These are phyloP conservation scores for Gallinago undulata DNA, from an alignment of 2,113 vertebrate genomes.

Conservation along the genomic window DNA sequence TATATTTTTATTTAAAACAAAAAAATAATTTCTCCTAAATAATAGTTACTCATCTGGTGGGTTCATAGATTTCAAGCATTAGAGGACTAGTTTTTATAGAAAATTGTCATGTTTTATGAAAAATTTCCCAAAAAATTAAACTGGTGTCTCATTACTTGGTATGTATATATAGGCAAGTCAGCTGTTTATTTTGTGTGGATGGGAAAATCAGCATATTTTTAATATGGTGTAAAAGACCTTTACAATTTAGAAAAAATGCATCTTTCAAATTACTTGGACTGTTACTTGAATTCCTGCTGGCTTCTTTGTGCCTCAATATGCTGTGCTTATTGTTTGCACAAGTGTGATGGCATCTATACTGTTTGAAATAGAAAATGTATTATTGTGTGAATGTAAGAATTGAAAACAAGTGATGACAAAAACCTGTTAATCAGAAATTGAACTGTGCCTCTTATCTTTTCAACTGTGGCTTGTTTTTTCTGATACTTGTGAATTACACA, in stretches of 20 bases:
- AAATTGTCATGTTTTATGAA: constrained; percentile 43
- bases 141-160: constrained; percentile 16
- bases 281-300: constrained; percentile 24
- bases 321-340: constrained; percentile 8
- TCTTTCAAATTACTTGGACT: constrained; percentile 5
- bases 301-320: constrained; percentile 42
- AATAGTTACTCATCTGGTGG: constrained; percentile 23
- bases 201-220: constrained; percentile 27
- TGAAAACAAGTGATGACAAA: constrained; percentile 1
- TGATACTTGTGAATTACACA: background rate
- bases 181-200: constrained; percentile 45
- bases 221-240: background rate
- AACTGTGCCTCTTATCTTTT: background rate
- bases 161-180: constrained; percentile 40
- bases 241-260: background rate
- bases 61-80: constrained; percentile 35
- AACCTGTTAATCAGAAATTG: background rate
- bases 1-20: constrained; percentile 66
- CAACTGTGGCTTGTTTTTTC: background rate
- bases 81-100: constrained; percentile 45
- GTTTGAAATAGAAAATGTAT: background rate
- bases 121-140: constrained; percentile 25
- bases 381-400: background rate
- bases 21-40: constrained; percentile 38
- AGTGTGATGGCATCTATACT: background rate